Percentiles rank a stretch among this genome's conserved stretches.
These are phyloP conservation scores for Eupithecia centaureata DNA, from an alignment of 2,888 invertebrate species.

Conservation along the genomic window DNA sequence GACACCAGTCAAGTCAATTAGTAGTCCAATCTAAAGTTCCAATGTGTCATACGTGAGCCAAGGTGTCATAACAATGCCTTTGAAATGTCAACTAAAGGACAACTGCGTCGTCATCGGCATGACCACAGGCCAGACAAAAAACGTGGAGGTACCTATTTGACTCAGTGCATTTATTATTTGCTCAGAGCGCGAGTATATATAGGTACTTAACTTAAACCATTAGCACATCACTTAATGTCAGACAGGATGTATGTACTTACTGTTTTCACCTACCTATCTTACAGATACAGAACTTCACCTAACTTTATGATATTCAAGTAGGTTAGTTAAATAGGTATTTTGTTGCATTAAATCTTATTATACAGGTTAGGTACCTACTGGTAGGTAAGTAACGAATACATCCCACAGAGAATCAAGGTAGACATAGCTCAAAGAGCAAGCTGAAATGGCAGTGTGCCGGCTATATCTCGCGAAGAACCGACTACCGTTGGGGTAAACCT, in stretches of 20 bases:
- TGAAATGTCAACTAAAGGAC: constrained; percentile 40
- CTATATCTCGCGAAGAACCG: too few species aligned
- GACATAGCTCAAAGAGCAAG: too few species aligned
- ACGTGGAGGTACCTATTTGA: constrained; percentile 23
- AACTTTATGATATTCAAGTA: too few species aligned
- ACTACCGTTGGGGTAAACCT: too few species aligned
- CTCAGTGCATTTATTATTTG: neutral
- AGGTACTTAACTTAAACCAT: neutral
- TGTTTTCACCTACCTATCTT: too few species aligned
- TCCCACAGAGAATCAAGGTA: too few species aligned
- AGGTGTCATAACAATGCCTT: constrained; percentile 40
- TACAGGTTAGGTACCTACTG: too few species aligned
- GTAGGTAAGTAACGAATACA: too few species aligned
- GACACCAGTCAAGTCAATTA: constrained; percentile 32
- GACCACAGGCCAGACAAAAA: constrained; percentile 25
- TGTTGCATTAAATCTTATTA: neutral
- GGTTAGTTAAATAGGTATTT: neutral
- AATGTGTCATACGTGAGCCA: constrained; percentile 29
- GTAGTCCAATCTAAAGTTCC: constrained; percentile 39
- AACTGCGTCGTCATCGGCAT: constrained; percentile 27
- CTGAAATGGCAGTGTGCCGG: too few species aligned
- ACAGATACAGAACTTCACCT: too few species aligned
- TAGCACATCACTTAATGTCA: constrained; percentile 23
- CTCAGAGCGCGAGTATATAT: neutral
- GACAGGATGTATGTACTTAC: neutral